Conservation (phyloP, 2,113 vertebrate species). For the Barnardius zonarius region DNA sequence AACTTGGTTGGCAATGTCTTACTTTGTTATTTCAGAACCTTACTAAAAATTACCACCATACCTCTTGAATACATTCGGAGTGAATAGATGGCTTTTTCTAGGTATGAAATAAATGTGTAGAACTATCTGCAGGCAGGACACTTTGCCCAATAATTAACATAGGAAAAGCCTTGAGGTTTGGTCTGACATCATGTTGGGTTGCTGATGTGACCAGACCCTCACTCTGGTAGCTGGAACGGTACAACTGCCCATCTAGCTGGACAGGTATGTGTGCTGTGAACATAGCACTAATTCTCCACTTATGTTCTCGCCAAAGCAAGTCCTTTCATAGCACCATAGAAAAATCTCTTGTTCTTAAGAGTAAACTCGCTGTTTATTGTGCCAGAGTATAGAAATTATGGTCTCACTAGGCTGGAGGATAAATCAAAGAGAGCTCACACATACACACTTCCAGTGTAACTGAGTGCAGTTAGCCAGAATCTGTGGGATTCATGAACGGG, state of each 20-base stretch:
- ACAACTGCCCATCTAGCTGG: not conserved
- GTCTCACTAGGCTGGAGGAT: not conserved
- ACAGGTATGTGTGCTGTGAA: not conserved
- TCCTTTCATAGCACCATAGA: not conserved
- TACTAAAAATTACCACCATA: not conserved
- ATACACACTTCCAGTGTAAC: not conserved
- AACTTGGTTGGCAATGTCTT: not conserved
- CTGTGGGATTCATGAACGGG: not conserved
- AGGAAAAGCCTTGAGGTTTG: conserved; percentile 22
- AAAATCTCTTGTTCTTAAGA: not conserved
- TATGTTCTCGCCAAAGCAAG: not conserved
- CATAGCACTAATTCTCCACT: not conserved
- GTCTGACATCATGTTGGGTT: not conserved
- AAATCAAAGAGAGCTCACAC: not conserved
- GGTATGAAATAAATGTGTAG: not conserved
- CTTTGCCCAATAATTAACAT: not conserved
- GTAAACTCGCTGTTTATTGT: not conserved
- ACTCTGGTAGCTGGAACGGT: not conserved
- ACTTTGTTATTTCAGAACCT: not conserved
- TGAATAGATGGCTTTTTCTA: not conserved
- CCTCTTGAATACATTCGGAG: not conserved
- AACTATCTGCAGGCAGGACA: not conserved
- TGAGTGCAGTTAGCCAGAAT: not conserved
- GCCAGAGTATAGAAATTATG: not conserved
- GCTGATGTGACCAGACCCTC: not conserved